Conservation (phyloP, 1,140 invertebrate genomes). For the Drosophila cardini region DNA sequence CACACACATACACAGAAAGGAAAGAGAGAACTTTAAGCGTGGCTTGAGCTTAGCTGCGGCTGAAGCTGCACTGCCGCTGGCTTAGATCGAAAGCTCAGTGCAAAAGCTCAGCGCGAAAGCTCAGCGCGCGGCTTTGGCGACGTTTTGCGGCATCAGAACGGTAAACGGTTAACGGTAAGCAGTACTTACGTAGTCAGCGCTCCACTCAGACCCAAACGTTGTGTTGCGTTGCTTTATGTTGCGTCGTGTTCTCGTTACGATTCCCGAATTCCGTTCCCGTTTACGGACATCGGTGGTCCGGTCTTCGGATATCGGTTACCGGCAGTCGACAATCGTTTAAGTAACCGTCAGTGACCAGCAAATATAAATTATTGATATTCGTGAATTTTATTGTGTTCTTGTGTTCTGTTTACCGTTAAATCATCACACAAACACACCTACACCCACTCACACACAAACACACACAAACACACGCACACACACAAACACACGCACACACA, state of each 20-base stretch:
- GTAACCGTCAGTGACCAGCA: slow-evolving; percentile 34
- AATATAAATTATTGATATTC: slow-evolving; percentile 33
- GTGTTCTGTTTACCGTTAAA: slow-evolving; percentile 7
- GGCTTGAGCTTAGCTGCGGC: slow-evolving; percentile 23
- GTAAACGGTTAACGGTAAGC: slow-evolving; percentile 43
- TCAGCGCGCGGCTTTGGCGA: slow-evolving; percentile 19
- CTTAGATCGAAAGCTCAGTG: slow-evolving; percentile 17
- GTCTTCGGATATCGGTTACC: slow-evolving; percentile 34
- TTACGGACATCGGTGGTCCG: not conserved
- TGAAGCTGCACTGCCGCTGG: slow-evolving; percentile 13
- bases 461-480: slow-evolving; percentile 1
- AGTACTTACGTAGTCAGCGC: slow-evolving; percentile 37
- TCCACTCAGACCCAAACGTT: slow-evolving; percentile 45
- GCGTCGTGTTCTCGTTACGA: slow-evolving; percentile 9
- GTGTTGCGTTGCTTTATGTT: not conserved
- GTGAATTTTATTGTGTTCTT: slow-evolving; percentile 20
- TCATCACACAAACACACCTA: slow-evolving; percentile 1
- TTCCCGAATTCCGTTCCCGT: not conserved
- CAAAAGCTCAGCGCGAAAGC: slow-evolving; percentile 29
- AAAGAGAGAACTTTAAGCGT: slow-evolving; percentile 32
- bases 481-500: too few species aligned
- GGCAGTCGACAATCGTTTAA: slow-evolving; percentile 23
- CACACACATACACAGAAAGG: not conserved
- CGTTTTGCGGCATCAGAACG: slow-evolving; percentile 8
- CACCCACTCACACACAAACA: slow-evolving; percentile 9